Evolutionary conservation across 2,888 invertebrate species (phyloP), one percentile per base, ranked within the genome.

Genomic region (Eretmocerus hayati): DNA sequence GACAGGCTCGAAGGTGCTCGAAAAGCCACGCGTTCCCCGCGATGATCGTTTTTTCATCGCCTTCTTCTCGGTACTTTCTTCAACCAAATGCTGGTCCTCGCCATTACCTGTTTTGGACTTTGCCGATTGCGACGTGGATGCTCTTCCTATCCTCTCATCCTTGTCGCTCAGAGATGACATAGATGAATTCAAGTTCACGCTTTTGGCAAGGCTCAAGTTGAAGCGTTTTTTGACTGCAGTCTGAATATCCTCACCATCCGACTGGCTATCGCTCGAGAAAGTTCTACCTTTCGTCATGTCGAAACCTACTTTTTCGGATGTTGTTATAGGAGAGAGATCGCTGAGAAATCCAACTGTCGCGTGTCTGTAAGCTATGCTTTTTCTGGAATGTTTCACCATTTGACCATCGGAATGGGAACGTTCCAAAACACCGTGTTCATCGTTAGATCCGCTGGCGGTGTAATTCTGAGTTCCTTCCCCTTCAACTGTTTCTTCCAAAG

Each of bases 201-300:
- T 38, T 20, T 47, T 48, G 5, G 38, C 16, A 15, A 50, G 23
- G 6, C 43, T 48, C 11, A 53, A 31, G 13, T 16, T 53, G 16
- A 50, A n/a, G n/a, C 50, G 46, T 20, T 46, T 50, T 15, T 21
- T 36, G 13, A 9, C 16, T 6, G 40, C 15, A 31, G 13, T 30
- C 2, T n/a, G 11, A 2, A 18, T 9, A 1, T 42, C 44, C 2
- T 45, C 45, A 6, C 18, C 18, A 5, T 50, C 45, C 2, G 50
- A 53, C 9, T 50, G 43, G 19, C 40, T 48, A 15, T 50, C 47
- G 15, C 42, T 50, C 5, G 44, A 44, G 21, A 46, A 48, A 16
- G 31, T 26, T 21, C 13, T 43, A 37, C 38, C 18, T 11, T 37
- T 49, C 6, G 5, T 11, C n/a, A 36, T 22, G 35, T 36, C 23